A percentile compares a stretch with the other conserved stretches of the same genome.
Evolutionary conservation across 2,113 vertebrate species (phyloP).

Genomic region (Setophaga coronata): DNA sequence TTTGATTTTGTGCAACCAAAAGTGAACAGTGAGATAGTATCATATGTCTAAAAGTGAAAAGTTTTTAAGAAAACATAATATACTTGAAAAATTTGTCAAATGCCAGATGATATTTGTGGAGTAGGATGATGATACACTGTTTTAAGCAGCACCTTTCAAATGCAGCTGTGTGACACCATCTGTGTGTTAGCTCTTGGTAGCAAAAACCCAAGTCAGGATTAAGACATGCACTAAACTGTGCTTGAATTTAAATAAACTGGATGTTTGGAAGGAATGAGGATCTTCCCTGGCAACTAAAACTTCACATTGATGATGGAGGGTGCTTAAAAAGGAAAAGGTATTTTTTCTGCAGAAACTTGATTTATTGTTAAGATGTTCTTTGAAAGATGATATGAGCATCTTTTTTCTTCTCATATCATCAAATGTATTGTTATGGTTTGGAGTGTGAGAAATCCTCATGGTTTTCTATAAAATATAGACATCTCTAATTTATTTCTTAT

Average conservation of each 20-base stretch:
- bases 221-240: not conserved
- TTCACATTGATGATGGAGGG: not conserved
- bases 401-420: not conserved
- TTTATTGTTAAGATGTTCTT: not conserved
- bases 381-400: not conserved
- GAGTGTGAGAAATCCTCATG: not conserved
- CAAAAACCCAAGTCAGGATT: not conserved
- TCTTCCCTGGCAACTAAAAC: not conserved
- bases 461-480: too few relatives aligned
- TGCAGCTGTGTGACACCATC: not conserved
- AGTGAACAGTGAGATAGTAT: not conserved
- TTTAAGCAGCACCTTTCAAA: not conserved
- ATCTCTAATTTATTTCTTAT: too few relatives aligned
- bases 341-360: not conserved
- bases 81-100: not conserved
- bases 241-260: not conserved
- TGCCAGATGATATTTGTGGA: not conserved
- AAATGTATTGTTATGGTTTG: not conserved
- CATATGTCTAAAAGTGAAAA: not conserved
- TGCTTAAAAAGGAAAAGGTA: not conserved
- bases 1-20: not conserved
- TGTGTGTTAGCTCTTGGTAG: not conserved
- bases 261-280: not conserved
- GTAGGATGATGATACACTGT: not conserved
- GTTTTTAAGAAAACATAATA: not conserved